Percentiles rank a stretch among this genome's conserved stretches.
These are phyloP conservation scores for Scolanthus callimorphus DNA, from an alignment of 92 coral and sea anemone genomes.

Conservation along the genomic window DNA sequence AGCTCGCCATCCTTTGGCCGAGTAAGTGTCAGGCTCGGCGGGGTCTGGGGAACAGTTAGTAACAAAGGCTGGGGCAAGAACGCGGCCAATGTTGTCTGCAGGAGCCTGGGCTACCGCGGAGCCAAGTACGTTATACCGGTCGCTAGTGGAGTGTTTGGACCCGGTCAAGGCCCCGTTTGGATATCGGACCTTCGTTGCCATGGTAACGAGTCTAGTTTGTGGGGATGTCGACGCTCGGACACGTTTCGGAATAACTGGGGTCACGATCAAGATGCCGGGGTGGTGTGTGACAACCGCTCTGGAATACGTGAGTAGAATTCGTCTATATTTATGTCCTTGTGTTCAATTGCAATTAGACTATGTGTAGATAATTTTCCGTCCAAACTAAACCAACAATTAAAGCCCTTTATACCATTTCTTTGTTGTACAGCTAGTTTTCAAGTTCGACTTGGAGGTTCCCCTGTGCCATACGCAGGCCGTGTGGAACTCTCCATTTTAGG, in stretches of 20 bases:
- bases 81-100: slow-evolving; percentile 44
- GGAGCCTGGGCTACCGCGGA: slow-evolving; percentile 42
- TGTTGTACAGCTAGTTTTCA: slow-evolving; percentile 4
- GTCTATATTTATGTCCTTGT: no score
- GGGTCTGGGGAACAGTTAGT: slow-evolving; percentile 63
- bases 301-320: slow-evolving; percentile 22
- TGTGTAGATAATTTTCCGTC: no score
- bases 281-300: slow-evolving; percentile 14
- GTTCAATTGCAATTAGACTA: no score
- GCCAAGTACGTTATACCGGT: slow-evolving; percentile 18
- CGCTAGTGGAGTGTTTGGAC: slow-evolving; percentile 36
- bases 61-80: slow-evolving; percentile 44
- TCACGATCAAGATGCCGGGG: slow-evolving; percentile 61
- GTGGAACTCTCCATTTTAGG: slow-evolving; percentile 18
- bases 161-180: slow-evolving; percentile 61
- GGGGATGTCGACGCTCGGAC: slow-evolving; percentile 34
- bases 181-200: slow-evolving; percentile 43
- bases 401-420: neutral
- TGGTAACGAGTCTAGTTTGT: slow-evolving; percentile 45
- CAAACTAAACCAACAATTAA: neutral
- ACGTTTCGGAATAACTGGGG: slow-evolving; percentile 31
- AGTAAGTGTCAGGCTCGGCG: slow-evolving; percentile 40
- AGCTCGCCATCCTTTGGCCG: slow-evolving; percentile 34
- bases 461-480: slow-evolving; percentile 14
- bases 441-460: slow-evolving; percentile 9